Base-by-base conservation (phyloP, 1,140 invertebrate species). In the Megalopta genalis region DNA sequence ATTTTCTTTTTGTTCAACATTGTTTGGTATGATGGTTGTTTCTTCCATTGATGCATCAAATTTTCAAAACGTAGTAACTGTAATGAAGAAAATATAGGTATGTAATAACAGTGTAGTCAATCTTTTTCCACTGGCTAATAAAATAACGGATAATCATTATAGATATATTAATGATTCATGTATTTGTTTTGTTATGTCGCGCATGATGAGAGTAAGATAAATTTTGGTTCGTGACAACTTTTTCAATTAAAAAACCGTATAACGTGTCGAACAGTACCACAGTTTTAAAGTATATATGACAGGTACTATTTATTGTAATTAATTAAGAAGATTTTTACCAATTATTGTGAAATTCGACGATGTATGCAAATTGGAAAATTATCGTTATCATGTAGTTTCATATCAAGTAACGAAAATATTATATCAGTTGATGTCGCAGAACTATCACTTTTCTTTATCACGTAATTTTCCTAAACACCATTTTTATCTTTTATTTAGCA, bases 1-100 rank as follows among this genome's bases (percentile, higher is more conserved):
- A 71, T 54, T 76, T 60, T 80, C 83, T 52, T 68, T 49, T 60
- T 76, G 68, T 21, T 52, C 73, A 8, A 64, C 73, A 46, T 77
- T 69, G 25, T 59, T 70, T 54, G 59, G 23, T 76, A 25, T 60
- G 9, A 12, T 80, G 10, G 18, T 86, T 25, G 42, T 16, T 7
- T 71, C 12, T 0, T 75, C 18, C n/a, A 46, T 46, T 62, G 46
- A 52, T 49, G 10, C 12, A 23, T 54, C 10, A 23, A 2, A 25
- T 23, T 23, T 42, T 14, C 16, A 49, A 52, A 39, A 18, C 37
- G 18, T 4, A 5, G 27, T 27, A 64, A 42, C 67, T 77, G 32
- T 39, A 77, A 64, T 1, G 39, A 39, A 52, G 25, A 32, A 21
- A 23, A 23, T 42, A 21, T 5, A 62, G 14, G 16, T 25, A 64